Evolutionary conservation across 2,797 vertebrate genomes (phyloP).

Genomic region (Hippopotamyrus pictus): DNA sequence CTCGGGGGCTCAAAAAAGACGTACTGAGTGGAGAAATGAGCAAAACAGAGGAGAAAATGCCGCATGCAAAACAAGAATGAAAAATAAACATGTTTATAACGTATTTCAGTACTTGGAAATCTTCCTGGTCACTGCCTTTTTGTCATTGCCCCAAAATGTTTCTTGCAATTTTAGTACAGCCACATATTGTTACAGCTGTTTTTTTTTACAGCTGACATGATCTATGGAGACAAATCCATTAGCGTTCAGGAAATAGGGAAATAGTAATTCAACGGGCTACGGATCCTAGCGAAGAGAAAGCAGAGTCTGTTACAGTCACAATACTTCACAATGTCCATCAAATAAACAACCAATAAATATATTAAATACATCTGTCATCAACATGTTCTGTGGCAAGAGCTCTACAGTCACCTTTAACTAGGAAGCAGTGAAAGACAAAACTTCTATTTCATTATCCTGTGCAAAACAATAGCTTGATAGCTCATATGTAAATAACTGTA

Average conservation of each 20-base stretch:
- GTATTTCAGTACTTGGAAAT: neutral
- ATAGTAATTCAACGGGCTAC: neutral
- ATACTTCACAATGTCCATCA: conserved; percentile 1
- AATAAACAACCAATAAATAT: neutral
- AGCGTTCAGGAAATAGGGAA: neutral
- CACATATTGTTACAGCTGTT: neutral
- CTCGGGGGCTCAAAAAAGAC: neutral
- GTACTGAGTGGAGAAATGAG: neutral
- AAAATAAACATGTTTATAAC: neutral
- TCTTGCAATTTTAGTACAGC: neutral
- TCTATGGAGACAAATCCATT: neutral
- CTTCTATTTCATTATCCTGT: neutral
- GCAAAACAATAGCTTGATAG: neutral
- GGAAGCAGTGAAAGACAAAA: neutral
- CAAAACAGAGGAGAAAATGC: neutral
- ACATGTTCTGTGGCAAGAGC: neutral
- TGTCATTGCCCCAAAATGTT: neutral
- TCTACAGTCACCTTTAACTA: neutral
- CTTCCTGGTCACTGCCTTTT: neutral
- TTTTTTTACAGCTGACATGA: neutral
- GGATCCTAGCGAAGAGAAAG: neutral
- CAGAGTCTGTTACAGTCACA: neutral
- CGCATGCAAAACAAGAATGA: neutral
- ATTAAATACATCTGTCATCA: neutral
- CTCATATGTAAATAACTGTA: neutral